These are phyloP conservation scores for Meta bourneti DNA, from an alignment of 2,888 invertebrate genomes.

Conservation along the genomic window DNA sequence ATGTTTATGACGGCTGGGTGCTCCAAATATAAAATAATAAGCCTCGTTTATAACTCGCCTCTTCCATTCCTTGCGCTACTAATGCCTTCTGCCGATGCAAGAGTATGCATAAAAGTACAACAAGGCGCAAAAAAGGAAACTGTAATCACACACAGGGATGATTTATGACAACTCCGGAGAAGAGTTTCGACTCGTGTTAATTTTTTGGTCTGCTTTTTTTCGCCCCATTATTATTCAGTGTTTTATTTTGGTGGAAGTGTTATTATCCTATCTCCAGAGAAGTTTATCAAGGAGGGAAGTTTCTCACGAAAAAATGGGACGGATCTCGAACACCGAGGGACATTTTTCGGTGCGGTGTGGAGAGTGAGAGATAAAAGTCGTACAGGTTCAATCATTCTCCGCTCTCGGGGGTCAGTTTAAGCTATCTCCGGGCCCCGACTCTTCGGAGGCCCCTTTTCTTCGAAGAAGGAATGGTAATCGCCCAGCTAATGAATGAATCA, in stretches of 20 bases:
- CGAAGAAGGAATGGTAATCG: constrained; percentile 8
- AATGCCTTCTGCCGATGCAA: constrained; percentile 61
- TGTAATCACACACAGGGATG: constrained; percentile 71
- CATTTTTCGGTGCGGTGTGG: constrained; percentile 50
- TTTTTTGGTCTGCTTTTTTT: constrained; percentile 12
- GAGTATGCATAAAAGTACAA: background rate
- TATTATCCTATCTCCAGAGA: constrained; percentile 69
- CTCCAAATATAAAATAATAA: constrained; percentile 76
- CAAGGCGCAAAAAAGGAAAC: constrained; percentile 17
- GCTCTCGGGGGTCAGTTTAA: constrained; percentile 68
- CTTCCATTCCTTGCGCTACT: constrained; percentile 73
- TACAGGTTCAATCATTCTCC: constrained; percentile 29
- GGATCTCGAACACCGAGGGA: constrained; percentile 64
- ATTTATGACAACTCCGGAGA: constrained; percentile 56
- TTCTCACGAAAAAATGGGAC: constrained; percentile 44
- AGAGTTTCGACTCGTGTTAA: constrained; percentile 37
- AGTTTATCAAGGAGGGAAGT: constrained; percentile 57
- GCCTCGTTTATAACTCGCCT: constrained; percentile 72
- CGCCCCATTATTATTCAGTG: constrained; percentile 14
- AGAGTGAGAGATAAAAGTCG: constrained; percentile 62
- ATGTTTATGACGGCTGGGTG: constrained; percentile 75
- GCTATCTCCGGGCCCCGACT: constrained; percentile 45
- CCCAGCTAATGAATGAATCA: constrained; percentile 14
- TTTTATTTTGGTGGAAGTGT: constrained; percentile 50
- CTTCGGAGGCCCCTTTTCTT: background rate